Conservation (phyloP, 2,797 vertebrate genomes). For the Harpagifer antarcticus region DNA sequence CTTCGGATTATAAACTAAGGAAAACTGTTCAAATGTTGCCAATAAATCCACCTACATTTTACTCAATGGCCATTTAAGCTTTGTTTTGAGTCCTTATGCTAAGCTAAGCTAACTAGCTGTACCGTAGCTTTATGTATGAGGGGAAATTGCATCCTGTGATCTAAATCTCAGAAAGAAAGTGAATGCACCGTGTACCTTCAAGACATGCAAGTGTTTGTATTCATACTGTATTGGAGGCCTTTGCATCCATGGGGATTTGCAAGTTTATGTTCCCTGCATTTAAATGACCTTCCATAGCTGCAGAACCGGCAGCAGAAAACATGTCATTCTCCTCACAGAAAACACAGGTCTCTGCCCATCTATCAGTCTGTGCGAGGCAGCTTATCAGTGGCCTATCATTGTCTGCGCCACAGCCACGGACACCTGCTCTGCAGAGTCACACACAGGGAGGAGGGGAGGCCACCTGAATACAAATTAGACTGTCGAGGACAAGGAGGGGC, state of each 20-base stretch:
- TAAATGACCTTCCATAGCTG: conserved; percentile 38
- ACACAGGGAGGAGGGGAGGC: conserved; percentile 68
- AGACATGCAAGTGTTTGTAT: conserved; percentile 13
- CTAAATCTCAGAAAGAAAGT: neutral
- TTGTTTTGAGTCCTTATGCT: neutral
- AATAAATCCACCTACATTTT: too few species aligned
- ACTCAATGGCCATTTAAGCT: too few species aligned
- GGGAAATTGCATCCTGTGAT: neutral
- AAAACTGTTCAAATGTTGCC: too few species aligned
- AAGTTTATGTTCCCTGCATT: conserved; percentile 37
- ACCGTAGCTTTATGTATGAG: neutral
- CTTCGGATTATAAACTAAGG: too few species aligned
- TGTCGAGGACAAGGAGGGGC: conserved; percentile 54
- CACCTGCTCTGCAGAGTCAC: conserved; percentile 80
- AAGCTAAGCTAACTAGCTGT: neutral
- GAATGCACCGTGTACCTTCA: neutral
- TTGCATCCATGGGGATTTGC: conserved; percentile 18
- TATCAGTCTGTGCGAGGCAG: conserved; percentile 59
- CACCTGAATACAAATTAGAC: conserved; percentile 80
- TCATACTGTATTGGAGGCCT: neutral
- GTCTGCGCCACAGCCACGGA: conserved; percentile 74
- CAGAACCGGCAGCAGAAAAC: conserved; percentile 49
- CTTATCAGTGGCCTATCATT: conserved; percentile 79
- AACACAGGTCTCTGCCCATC: conserved; percentile 49
- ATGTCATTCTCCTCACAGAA: conserved; percentile 44